A percentile compares a stretch with the other conserved stretches of the same genome.
Evolutionary conservation across 2,113 vertebrate genomes (phyloP).

Genomic region (Antechinus flavipes): DNA sequence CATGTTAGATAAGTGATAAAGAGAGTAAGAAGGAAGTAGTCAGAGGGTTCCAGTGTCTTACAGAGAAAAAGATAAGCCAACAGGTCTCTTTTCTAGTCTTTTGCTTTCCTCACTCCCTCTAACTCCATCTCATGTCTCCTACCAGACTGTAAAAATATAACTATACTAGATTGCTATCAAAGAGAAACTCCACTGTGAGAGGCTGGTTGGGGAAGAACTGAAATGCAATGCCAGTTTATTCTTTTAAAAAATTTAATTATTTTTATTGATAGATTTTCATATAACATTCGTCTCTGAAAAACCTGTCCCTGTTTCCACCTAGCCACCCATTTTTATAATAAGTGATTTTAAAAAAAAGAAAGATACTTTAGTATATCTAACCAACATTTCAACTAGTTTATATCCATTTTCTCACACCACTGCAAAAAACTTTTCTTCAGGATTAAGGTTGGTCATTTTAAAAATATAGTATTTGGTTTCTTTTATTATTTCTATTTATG

Average conservation of each 20-base stretch:
- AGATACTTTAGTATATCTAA: not conserved
- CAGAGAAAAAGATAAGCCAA: not conserved
- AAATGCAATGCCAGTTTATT: not conserved
- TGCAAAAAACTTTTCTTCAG: not conserved
- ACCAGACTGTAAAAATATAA: not conserved
- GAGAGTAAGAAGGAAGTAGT: not conserved
- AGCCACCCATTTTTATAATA: not conserved
- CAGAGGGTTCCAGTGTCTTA: not conserved
- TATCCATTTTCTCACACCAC: not conserved
- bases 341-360: not conserved
- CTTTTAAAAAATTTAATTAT: not conserved
- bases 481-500: not conserved
- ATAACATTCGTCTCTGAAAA: not conserved
- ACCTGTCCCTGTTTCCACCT: not conserved
- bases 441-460: not conserved
- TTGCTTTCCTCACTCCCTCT: not conserved
- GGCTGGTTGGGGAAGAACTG: not conserved
- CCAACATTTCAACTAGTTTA: not conserved
- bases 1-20: not conserved
- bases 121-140: not conserved
- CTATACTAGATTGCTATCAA: not conserved
- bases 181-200: not conserved
- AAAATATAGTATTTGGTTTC: not conserved
- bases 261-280: not conserved
- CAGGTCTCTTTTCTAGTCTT: constrained; percentile 7